phyloP scores from a whole-genome alignment of 53 echinoderm and acorn worm species.

The Patiria pectinifera region DNA sequence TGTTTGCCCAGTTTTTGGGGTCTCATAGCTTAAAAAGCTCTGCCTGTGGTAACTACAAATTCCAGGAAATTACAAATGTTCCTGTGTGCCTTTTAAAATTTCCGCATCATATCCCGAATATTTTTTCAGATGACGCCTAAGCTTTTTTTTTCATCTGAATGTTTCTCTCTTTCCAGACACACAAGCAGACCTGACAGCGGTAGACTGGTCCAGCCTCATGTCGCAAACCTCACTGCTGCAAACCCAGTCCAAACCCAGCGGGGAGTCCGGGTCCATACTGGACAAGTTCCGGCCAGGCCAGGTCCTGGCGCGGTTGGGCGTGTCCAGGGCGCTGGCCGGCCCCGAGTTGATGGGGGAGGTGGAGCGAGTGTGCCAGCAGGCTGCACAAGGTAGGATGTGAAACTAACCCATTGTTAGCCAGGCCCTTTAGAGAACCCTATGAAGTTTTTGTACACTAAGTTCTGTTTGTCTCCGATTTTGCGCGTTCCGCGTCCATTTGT shows the following conservation, averaged over 20 bases:
- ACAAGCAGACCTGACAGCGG: constrained; percentile 79
- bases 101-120: too few relatives aligned
- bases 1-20: too few relatives aligned
- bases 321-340: constrained; percentile 88
- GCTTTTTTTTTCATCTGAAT: not conserved
- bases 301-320: constrained; percentile 80
- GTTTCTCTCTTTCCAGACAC: constrained; percentile 4
- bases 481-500: too few relatives aligned
- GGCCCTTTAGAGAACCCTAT: too few relatives aligned
- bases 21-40: too few relatives aligned
- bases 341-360: constrained; percentile 88
- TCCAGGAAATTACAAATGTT: too few relatives aligned
- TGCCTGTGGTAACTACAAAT: too few relatives aligned
- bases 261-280: constrained; percentile 68
- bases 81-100: too few relatives aligned
- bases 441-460: too few relatives aligned
- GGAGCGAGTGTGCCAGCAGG: constrained; percentile 75
- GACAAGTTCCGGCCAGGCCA: constrained; percentile 88
- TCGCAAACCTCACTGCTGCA: constrained; percentile 66
- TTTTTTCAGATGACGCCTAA: not conserved
- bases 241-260: constrained; percentile 44
- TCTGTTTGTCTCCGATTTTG: too few relatives aligned
- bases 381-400: constrained; percentile 70
- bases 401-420: not conserved
- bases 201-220: constrained; percentile 86